phyloP scores from a whole-genome alignment of 2,888 invertebrate genomes.

The Copidosoma aretas region DNA sequence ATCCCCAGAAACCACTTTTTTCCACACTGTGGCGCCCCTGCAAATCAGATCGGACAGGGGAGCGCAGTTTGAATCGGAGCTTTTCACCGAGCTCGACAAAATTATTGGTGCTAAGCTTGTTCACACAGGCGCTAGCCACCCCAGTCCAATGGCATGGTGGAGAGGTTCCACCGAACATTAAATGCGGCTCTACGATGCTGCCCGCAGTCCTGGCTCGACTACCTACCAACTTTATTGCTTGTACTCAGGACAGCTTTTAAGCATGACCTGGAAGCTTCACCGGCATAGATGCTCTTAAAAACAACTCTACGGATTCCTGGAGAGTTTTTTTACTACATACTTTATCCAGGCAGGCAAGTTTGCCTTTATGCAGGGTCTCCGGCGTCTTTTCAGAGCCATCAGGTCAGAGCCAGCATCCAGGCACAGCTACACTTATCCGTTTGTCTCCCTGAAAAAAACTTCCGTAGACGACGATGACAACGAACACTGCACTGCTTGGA shows the following conservation, averaged over 20 bases:
- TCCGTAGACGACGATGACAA: too few species aligned
- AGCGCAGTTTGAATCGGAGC: too few species aligned
- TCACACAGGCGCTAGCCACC: conserved; percentile 43
- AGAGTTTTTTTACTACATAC: background rate
- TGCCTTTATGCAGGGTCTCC: conserved; percentile 3
- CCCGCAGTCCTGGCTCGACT: conserved; percentile 41
- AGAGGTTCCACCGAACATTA: conserved; percentile 48
- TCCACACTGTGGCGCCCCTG: too few species aligned
- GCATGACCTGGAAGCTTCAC: conserved; percentile 47
- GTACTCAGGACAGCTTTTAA: conserved; percentile 46
- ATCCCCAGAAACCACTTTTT: too few species aligned
- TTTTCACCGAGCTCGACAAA: conserved; percentile 40
- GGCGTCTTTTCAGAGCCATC: conserved; percentile 20
- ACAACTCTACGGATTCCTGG: conserved; percentile 24
- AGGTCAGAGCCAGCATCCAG: conserved; percentile 24
- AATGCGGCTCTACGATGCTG: conserved; percentile 44
- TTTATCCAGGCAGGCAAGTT: background rate
- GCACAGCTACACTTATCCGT: conserved; percentile 16
- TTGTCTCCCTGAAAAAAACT: background rate
- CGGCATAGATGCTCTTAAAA: conserved; percentile 48
- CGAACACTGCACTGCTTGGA: too few species aligned
- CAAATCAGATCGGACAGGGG: conserved; percentile 50
- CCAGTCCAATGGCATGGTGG: conserved; percentile 47
- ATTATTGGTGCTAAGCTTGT: conserved; percentile 37
- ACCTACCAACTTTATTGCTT: conserved; percentile 44